Conservation (phyloP, 2,797 vertebrate genomes). For the Sparidentex hasta region DNA sequence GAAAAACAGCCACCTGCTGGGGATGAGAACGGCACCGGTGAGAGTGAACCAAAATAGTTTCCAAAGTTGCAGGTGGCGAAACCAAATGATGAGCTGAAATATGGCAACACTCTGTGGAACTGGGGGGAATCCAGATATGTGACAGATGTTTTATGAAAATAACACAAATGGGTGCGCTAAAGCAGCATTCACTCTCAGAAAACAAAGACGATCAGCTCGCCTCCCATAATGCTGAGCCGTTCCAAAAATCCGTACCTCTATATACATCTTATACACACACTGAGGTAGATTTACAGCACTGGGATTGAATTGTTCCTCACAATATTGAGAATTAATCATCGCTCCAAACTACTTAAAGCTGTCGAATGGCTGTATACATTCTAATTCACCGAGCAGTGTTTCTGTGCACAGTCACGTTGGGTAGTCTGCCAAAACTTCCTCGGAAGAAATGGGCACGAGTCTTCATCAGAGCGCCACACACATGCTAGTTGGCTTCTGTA, state of each 20-base stretch:
- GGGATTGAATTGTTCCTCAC: neutral
- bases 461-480: slow-evolving; percentile 48
- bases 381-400: slow-evolving; percentile 3
- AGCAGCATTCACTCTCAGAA: neutral
- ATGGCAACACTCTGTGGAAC: neutral
- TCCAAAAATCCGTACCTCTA: neutral
- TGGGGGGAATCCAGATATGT: neutral
- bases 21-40: neutral
- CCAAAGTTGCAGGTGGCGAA: too few species aligned
- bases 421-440: neutral
- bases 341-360: neutral
- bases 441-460: slow-evolving; percentile 11
- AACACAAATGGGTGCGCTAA: too few species aligned
- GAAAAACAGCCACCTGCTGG: neutral
- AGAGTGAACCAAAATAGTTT: neutral
- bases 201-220: neutral
- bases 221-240: slow-evolving; percentile 9
- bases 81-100: neutral
- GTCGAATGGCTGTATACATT: neutral
- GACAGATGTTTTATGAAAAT: too few species aligned
- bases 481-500: slow-evolving; percentile 37
- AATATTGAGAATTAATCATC: neutral
- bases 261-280: neutral
- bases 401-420: neutral
- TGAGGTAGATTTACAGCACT: neutral